Conservation (phyloP, 1,140 invertebrate genomes). For the Pseudomyrmex sp. region DNA sequence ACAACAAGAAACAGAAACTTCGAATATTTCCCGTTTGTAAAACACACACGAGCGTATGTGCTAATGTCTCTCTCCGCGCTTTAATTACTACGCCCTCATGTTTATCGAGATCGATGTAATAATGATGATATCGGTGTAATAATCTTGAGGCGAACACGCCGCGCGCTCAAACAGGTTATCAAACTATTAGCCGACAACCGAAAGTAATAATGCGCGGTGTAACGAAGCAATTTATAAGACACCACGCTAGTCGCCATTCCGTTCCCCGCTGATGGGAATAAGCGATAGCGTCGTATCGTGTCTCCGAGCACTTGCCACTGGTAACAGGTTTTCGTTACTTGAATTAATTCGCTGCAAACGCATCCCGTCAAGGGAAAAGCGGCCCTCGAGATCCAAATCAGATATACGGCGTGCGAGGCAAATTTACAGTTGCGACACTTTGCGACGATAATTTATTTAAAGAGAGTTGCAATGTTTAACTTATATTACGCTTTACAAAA, state of each 20-base stretch:
- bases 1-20: background rate
- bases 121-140: constrained; percentile 3
- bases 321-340: constrained; percentile 59
- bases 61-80: background rate
- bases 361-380: constrained; percentile 1
- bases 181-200: constrained; percentile 40
- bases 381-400: background rate
- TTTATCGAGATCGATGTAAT: constrained; percentile 5
- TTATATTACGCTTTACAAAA: too few relatives aligned
- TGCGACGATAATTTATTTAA: background rate
- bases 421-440: background rate
- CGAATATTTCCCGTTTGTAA: too few relatives aligned
- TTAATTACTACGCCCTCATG: constrained; percentile 16
- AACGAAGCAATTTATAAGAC: constrained; percentile 56
- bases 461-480: background rate
- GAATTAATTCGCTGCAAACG: constrained; percentile 51
- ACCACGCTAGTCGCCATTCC: constrained; percentile 22
- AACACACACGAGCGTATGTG: background rate
- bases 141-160: constrained; percentile 3
- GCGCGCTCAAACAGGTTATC: constrained; percentile 14
- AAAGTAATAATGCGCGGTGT: constrained; percentile 39
- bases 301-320: constrained; percentile 29
- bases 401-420: constrained; percentile 22
- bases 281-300: constrained; percentile 30
- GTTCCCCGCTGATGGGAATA: constrained; percentile 49